Evolutionary conservation across 1,140 invertebrate species (phyloP), one percentile per base, ranked within the genome.

Genomic region (Oreohelix idahoensis): DNA sequence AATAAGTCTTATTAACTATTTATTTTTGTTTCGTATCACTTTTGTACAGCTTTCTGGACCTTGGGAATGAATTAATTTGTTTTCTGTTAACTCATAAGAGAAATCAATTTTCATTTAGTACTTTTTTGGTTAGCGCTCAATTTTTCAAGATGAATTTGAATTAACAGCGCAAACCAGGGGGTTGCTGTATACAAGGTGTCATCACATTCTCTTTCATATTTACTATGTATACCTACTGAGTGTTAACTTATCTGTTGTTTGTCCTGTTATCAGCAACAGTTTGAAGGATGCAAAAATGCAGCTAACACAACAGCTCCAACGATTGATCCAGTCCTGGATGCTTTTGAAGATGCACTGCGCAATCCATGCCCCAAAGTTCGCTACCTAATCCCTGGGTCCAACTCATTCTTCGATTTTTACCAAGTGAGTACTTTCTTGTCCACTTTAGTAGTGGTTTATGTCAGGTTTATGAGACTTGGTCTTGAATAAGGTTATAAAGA

Each of bases 311-410:
- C 87, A 5, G 83, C 83, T 73, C 84, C 84, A 1, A 83, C 74
- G 5, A 77, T 90, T 32, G 78, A 58, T 36, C 89, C 89, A 15
- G 87, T 90, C 29, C 38, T 86, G 17, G 81, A 87, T 51, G 86
- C 86, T 23, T 81, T 89, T 36, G 84, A 87, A 36, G 86, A 90
- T 80, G 89, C 88, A 32, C 58, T 90, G 32, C 35, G 85, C 29
- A 87, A 84, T 42, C 70, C 51, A 26, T 82, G 81, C 13, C 89
- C 89, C 35, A 77, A 84, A 75, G 51, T 83, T 35, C 84, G 88
- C 66, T 90, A 90, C 74, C 66, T 90, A 11, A 83, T 89, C 10
- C 84, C 71, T 32, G 89, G 89, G 10, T 86, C 87, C n/a, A 89
- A 87, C 53, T 35, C 66, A 2, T 70, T 87, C 11, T 81, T 84